A percentile compares a stretch with the other conserved stretches of the same genome.
Evolutionary conservation across 1,140 invertebrate genomes (phyloP).

Genomic region (Scaptodrosophila lebanonensis): DNA sequence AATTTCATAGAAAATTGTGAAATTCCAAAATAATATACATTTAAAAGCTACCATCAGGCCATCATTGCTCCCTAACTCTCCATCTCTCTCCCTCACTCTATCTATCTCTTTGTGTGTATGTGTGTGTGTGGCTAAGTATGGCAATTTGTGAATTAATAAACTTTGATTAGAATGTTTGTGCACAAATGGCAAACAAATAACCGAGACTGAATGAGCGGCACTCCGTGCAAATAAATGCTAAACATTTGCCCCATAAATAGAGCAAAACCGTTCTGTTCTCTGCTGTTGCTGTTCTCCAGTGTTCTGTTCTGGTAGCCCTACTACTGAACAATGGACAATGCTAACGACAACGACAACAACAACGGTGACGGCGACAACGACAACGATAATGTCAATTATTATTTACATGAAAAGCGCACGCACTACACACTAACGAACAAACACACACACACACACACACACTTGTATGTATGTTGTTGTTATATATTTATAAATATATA

Average conservation of each 20-base stretch:
- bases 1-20: too few species aligned
- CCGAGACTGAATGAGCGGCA: neutral
- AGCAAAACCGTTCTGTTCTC: too few species aligned
- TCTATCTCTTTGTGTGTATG: constrained; percentile 14
- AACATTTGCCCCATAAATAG: constrained; percentile 44
- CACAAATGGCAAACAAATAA: constrained; percentile 27
- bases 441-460: constrained; percentile 2
- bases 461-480: neutral
- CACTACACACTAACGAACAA: constrained; percentile 12
- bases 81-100: neutral
- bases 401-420: constrained; percentile 59
- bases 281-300: too few species aligned
- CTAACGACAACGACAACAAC: constrained; percentile 23
- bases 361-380: constrained; percentile 24
- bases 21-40: too few species aligned
- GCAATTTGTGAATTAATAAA: constrained; percentile 69
- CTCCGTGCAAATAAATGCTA: neutral
- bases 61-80: neutral
- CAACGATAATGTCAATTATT: constrained; percentile 65
- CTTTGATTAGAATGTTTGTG: constrained; percentile 59
- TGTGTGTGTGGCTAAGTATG: constrained; percentile 34
- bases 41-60: too few species aligned
- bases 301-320: too few species aligned
- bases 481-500: too few species aligned
- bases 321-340: too few species aligned